These are phyloP conservation scores for Brachionus asplanchnoidis DNA, from an alignment of 1,140 invertebrate genomes.

Conservation along the genomic window DNA sequence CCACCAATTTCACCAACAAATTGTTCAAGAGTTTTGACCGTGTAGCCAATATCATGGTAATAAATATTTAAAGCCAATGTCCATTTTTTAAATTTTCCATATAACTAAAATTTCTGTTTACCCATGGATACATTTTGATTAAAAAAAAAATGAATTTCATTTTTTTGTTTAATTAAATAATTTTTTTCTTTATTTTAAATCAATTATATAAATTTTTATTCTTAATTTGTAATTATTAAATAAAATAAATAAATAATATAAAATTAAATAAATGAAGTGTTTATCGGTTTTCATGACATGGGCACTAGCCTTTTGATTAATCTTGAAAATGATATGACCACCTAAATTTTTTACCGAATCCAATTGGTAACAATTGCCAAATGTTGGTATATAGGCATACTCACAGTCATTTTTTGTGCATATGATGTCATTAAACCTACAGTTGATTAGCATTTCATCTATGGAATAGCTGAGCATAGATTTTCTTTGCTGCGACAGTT, in stretches of 20 bases:
- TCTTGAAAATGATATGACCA: no score
- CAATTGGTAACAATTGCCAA: constrained; percentile 31
- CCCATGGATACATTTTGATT: background rate
- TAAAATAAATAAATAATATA: no score
- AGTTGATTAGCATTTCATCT: constrained; percentile 22
- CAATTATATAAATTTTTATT: no score
- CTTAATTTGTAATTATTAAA: no score
- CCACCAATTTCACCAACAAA: background rate
- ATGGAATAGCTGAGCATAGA: background rate
- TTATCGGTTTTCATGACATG: no score
- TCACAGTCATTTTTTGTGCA: constrained; percentile 7
- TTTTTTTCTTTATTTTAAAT: no score
- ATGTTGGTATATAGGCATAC: background rate
- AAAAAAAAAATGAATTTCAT: no score
- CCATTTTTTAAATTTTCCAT: background rate
- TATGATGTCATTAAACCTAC: background rate
- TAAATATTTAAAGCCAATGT: background rate
- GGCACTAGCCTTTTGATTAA: no score
- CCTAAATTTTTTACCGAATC: constrained; percentile 10
- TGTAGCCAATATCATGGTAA: background rate
- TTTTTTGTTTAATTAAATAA: no score
- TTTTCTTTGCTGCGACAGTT: background rate
- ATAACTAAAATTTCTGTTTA: background rate
- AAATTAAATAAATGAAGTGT: no score
- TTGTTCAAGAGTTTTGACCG: background rate